phyloP scores from a whole-genome alignment of 2,888 invertebrate species.

The Lypha dubia region DNA sequence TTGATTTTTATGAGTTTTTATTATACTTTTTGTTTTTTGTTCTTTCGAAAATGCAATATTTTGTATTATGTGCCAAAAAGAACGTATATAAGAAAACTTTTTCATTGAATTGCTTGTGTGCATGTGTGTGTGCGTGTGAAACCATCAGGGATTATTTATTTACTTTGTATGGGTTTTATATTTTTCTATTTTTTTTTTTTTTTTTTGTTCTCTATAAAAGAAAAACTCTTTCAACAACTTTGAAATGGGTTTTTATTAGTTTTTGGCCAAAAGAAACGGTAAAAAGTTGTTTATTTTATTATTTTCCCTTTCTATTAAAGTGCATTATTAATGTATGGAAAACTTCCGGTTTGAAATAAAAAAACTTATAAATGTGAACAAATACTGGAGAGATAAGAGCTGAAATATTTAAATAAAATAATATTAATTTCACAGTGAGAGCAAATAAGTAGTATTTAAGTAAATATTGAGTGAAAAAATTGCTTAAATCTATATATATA shows the following conservation, averaged over 20 bases:
- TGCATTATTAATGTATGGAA: slow-evolving; percentile 14
- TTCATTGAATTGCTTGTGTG: background rate
- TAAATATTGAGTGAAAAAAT: background rate
- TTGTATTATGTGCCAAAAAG: background rate
- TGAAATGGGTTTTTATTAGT: slow-evolving; percentile 23
- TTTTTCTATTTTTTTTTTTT: no score
- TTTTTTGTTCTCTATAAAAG: background rate
- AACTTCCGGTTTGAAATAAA: background rate
- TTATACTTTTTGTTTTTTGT: background rate
- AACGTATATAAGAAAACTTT: slow-evolving; percentile 16
- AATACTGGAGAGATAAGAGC: background rate
- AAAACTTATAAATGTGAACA: background rate
- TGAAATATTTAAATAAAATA: background rate
- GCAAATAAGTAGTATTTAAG: no score
- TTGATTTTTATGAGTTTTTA: slow-evolving; percentile 13
- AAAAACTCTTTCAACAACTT: background rate
- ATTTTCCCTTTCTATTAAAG: slow-evolving; percentile 9
- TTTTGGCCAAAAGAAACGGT: slow-evolving; percentile 18
- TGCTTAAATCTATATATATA: no score
- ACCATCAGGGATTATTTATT: slow-evolving; percentile 32
- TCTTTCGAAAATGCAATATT: slow-evolving; percentile 9
- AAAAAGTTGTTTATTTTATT: background rate
- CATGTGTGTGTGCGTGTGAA: background rate
- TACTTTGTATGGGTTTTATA: slow-evolving; percentile 23
- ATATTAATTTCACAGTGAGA: background rate